Evolutionary conservation across 2,888 invertebrate species (phyloP), one percentile per base, ranked within the genome.

Genomic region (Macaria notata): DNA sequence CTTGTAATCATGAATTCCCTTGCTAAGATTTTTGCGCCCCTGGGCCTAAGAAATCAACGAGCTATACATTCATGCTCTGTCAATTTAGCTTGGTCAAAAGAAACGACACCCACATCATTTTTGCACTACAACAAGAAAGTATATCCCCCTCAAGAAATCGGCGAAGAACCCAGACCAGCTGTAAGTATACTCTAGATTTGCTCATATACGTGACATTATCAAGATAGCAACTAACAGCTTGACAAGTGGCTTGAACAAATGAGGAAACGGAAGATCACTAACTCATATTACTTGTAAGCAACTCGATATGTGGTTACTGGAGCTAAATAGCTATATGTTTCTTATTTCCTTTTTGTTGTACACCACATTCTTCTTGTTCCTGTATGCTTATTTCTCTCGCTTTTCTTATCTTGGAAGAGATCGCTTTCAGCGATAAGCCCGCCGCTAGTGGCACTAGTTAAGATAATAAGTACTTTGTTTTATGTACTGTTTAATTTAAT

Each of bases 121-220:
- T 67, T 95, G 56, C 68, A 78, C 9, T 86, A 95, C 66, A 98
- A 98, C 83, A 93, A 95, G 54, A 93, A 93, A 71, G 90, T 98
- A 5, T 97, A 94, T 87, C 96, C 97, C 29, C 97, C 98, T 31
- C 96, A 96, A 84, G 74, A 86, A 62, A 92, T 93, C 9, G 94
- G 93, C 2, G 97, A 98, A 79, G 94, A 94, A 76, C 93, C 93
- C 41, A 92, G 98, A 78, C 96, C 96, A 48, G 98, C 98, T 19
- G 98, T 98, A 93, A 94, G 94, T 92, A 43, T 19, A 19, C 19
- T 19, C 19, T 19, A 1, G 19, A 19, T 19, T 19, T 19, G 19
- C 19, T 19, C 19, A 19, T 19, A 19, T 19, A 19, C n/a, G n/a
- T n/a, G n/a, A n/a, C n/a, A n/a, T n/a, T n/a, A n/a, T n/a, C n/a